Percentiles rank a stretch among this genome's conserved stretches.
Conservation (phyloP, 2,113 vertebrate genomes). For the Nannospalax galili region DNA sequence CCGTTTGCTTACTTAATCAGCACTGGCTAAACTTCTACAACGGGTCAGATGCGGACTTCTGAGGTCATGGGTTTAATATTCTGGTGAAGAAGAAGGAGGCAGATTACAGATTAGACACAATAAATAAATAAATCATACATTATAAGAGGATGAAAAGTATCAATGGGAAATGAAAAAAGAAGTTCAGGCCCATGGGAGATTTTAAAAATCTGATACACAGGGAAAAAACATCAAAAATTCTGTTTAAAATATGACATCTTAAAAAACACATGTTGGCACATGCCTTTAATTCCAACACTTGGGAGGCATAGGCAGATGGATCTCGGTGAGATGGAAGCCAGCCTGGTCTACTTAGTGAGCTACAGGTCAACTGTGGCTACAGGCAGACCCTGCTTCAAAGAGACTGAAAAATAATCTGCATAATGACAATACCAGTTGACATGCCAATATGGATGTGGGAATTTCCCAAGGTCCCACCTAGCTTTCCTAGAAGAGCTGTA, state of each 20-base stretch:
- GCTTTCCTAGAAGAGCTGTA: no score
- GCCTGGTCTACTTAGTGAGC: no score
- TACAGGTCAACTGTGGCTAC: no score
- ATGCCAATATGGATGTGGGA: no score
- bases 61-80: background rate
- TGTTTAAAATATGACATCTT: background rate
- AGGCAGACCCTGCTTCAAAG: no score
- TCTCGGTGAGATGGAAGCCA: no score
- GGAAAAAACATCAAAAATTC: background rate
- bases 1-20: background rate
- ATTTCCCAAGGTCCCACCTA: no score
- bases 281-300: no score
- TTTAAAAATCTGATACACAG: background rate
- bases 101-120: background rate
- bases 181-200: background rate
- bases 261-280: background rate
- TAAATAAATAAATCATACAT: background rate
- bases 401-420: no score
- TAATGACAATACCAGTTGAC: no score
- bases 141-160: background rate
- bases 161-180: background rate
- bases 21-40: conserved; percentile 4
- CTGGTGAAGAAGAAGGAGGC: background rate
- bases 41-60: background rate
- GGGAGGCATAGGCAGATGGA: no score